phyloP scores from a whole-genome alignment of 2,888 invertebrate genomes.

The Meiosimyza platycephala region DNA sequence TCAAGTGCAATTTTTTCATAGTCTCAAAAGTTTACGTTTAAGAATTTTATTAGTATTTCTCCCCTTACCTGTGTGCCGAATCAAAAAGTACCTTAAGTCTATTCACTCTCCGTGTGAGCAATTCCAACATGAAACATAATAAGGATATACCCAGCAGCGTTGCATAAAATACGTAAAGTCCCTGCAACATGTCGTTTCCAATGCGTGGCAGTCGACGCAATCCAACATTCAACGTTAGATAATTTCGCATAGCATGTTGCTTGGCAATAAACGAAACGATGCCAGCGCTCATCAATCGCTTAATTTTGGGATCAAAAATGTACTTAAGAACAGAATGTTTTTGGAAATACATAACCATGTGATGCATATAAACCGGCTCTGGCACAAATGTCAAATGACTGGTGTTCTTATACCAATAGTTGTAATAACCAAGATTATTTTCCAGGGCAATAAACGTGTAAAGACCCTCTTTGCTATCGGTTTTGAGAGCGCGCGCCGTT shows the following conservation, averaged over 20 bases:
- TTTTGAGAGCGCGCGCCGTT: slow-evolving; percentile 27
- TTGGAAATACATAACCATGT: slow-evolving; percentile 53
- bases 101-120: slow-evolving; percentile 28
- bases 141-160: slow-evolving; percentile 35
- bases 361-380: slow-evolving; percentile 53
- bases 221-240: slow-evolving; percentile 30
- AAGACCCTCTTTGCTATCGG: slow-evolving; percentile 4
- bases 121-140: slow-evolving; percentile 44
- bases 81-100: too few relatives aligned
- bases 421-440: slow-evolving; percentile 52
- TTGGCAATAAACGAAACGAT: slow-evolving; percentile 44
- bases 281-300: slow-evolving; percentile 51
- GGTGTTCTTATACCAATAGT: slow-evolving; percentile 44
- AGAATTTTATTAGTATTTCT: too few relatives aligned
- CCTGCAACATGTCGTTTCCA: slow-evolving; percentile 41
- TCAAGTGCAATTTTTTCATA: too few relatives aligned
- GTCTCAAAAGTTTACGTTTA: too few relatives aligned
- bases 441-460: slow-evolving; percentile 47
- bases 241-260: slow-evolving; percentile 20
- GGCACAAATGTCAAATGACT: slow-evolving; percentile 51
- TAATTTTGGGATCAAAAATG: slow-evolving; percentile 51
- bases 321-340: slow-evolving; percentile 52
- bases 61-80: too few relatives aligned
- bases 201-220: slow-evolving; percentile 31
- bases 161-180: slow-evolving; percentile 41